Base-by-base conservation (phyloP, 2,888 invertebrate species). In the Theodoxus fluviatilis region DNA sequence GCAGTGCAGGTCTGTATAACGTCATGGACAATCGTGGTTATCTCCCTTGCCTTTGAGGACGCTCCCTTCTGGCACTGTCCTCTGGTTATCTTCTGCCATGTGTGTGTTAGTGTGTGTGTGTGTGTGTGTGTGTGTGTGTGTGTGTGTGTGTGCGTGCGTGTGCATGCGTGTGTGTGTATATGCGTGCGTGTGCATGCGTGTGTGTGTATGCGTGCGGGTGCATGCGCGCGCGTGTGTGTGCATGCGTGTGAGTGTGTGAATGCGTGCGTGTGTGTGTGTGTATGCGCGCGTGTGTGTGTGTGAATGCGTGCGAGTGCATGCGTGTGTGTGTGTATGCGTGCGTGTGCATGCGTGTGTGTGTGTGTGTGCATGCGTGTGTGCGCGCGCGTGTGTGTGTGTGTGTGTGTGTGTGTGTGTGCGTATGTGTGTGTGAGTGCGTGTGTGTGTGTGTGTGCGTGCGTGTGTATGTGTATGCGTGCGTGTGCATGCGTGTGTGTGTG, bases 1-100 rank as follows among this genome's bases (percentile, higher is more conserved):
- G 78, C 79, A 66, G 83, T 83, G 49, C 65, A 82, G 80, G 85
- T 84, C n/a, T n/a, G n/a, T n/a, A n/a, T n/a, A n/a, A n/a, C n/a
- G n/a, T n/a, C n/a, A n/a, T n/a, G n/a, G n/a, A n/a, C n/a, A n/a
- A n/a, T n/a, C n/a, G n/a, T n/a, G n/a, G n/a, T n/a, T n/a, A n/a
- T n/a, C n/a, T n/a, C n/a, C n/a, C n/a, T n/a, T n/a, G n/a, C n/a
- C n/a, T n/a, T n/a, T n/a, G n/a, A n/a, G n/a, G n/a, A n/a, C n/a
- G n/a, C n/a, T n/a, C n/a, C n/a, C n/a, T n/a, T n/a, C n/a, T n/a
- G n/a, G n/a, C n/a, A n/a, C n/a, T n/a, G n/a, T n/a, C n/a, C n/a
- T n/a, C n/a, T n/a, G n/a, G n/a, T n/a, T n/a, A n/a, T n/a, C n/a
- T n/a, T n/a, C n/a, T n/a, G n/a, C n/a, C n/a, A n/a, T n/a, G n/a